phyloP scores from a whole-genome alignment of 1,140 invertebrate genomes.

The Phthorimaea operculella region DNA sequence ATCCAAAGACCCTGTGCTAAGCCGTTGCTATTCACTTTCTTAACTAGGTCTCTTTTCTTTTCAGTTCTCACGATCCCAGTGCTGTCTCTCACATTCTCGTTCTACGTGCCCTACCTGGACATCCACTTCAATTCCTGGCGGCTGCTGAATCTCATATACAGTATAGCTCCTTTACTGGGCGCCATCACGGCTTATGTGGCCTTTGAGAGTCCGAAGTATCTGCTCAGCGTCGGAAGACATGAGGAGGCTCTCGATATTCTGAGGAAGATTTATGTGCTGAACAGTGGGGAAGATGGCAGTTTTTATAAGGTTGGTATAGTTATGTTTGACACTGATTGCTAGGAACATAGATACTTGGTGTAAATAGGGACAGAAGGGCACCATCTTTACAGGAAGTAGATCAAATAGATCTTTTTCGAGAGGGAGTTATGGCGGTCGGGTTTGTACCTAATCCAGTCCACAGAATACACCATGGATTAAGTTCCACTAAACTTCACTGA shows the following conservation, averaged over 20 bases:
- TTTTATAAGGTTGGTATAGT: conserved; percentile 31
- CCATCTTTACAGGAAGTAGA: too few species aligned
- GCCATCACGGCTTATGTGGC: conserved; percentile 68
- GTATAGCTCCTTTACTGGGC: conserved; percentile 69
- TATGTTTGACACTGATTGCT: too few species aligned
- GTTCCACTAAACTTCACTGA: too few species aligned
- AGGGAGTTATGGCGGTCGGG: too few species aligned
- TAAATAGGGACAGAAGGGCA: too few species aligned
- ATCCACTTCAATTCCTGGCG: conserved; percentile 74
- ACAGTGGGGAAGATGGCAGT: conserved; percentile 57
- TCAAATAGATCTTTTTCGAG: too few species aligned
- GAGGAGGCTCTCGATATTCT: conserved; percentile 68
- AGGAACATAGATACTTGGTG: too few species aligned
- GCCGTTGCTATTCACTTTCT: too few species aligned
- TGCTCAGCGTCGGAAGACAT: conserved; percentile 67
- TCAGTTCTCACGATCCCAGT: conserved; percentile 49
- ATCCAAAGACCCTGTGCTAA: too few species aligned
- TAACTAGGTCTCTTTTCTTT: conserved; percentile 9
- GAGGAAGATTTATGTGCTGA: conserved; percentile 64
- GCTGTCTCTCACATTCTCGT: conserved; percentile 51
- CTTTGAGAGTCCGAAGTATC: conserved; percentile 77
- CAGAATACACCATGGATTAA: too few species aligned
- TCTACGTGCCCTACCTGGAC: conserved; percentile 41
- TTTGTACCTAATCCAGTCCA: too few species aligned
- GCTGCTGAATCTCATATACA: conserved; percentile 72